Evolutionary conservation across 2,888 invertebrate genomes (phyloP).

Genomic region (Dusona sp.): DNA sequence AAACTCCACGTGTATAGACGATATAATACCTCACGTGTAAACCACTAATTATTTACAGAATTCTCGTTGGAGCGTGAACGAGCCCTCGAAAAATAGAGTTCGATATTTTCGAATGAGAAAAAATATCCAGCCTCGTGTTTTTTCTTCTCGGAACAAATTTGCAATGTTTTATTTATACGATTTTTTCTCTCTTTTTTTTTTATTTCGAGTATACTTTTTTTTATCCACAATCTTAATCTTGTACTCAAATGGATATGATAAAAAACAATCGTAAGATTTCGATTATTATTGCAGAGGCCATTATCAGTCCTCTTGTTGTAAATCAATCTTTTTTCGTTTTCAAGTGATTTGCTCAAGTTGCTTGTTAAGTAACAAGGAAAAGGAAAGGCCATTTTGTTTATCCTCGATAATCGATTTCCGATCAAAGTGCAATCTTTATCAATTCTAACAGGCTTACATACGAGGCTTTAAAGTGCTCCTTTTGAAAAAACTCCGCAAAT

Average conservation of each 20-base stretch:
- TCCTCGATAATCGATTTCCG: slow-evolving; percentile 3
- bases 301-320: not conserved
- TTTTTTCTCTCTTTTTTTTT: slow-evolving; percentile 23
- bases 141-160: slow-evolving; percentile 50
- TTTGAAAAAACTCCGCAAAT: slow-evolving; percentile 3
- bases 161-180: slow-evolving; percentile 33
- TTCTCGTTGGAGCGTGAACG: slow-evolving; percentile 65
- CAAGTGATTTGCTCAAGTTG: slow-evolving; percentile 23
- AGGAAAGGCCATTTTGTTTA: not conserved
- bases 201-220: not conserved
- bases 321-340: slow-evolving; percentile 6
- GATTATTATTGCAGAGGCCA: too few relatives aligned
- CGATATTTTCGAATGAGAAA: slow-evolving; percentile 65
- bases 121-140: slow-evolving; percentile 68
- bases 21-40: slow-evolving; percentile 61
- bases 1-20: slow-evolving; percentile 60
- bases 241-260: not conserved
- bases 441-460: not conserved
- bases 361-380: not conserved
- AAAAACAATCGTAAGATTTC: too few relatives aligned
- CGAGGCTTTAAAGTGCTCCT: slow-evolving; percentile 24
- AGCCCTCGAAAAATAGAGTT: slow-evolving; percentile 72
- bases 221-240: not conserved
- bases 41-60: slow-evolving; percentile 68
- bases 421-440: slow-evolving; percentile 25